Conservation (phyloP, 2,888 invertebrate genomes). For the Biston stratarius region DNA sequence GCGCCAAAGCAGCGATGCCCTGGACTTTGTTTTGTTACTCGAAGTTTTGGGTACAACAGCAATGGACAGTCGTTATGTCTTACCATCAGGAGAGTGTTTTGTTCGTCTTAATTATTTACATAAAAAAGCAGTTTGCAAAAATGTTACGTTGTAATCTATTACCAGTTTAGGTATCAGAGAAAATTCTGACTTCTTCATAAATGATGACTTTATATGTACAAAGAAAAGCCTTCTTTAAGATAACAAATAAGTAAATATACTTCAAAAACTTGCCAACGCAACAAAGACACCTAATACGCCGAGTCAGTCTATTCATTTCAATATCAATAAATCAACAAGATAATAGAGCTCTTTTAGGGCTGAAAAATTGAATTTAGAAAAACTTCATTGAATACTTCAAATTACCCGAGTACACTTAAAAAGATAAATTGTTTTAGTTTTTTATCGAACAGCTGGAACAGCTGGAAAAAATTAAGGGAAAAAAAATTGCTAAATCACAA, state of each 20-base stretch:
- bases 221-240: neutral
- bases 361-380: slow-evolving; percentile 15
- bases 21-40: too few relatives aligned
- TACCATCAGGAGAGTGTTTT: too few relatives aligned
- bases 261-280: neutral
- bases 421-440: slow-evolving; percentile 12
- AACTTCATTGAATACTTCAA: slow-evolving; percentile 18
- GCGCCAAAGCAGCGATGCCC: too few relatives aligned
- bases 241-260: neutral
- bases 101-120: too few relatives aligned
- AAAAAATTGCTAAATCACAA: neutral
- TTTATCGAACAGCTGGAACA: neutral
- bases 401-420: slow-evolving; percentile 2
- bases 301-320: slow-evolving; percentile 31
- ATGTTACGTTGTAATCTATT: neutral
- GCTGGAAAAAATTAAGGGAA: neutral
- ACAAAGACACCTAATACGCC: slow-evolving; percentile 13
- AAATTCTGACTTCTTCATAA: neutral
- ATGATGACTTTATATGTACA: neutral
- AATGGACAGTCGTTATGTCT: too few relatives aligned
- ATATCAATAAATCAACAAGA: slow-evolving; percentile 34
- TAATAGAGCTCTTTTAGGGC: slow-evolving; percentile 24
- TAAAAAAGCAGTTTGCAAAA: too few relatives aligned
- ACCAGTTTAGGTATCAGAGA: neutral
- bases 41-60: too few relatives aligned